phyloP scores from a whole-genome alignment of 2,797 vertebrate species.

The Thripadectes ignobilis region DNA sequence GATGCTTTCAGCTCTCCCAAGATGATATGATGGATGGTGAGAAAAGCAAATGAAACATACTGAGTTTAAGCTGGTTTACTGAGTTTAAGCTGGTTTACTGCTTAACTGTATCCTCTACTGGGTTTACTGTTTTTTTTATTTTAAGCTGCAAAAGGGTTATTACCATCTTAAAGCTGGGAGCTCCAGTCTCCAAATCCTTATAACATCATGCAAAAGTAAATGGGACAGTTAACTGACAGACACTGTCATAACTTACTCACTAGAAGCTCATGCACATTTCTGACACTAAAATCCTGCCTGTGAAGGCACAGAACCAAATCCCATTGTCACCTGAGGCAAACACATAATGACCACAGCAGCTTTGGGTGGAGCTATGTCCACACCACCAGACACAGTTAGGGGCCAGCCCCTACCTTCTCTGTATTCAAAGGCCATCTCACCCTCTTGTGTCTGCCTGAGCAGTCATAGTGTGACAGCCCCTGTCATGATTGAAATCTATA shows the following conservation, averaged over 20 bases:
- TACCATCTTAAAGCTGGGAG: slow-evolving; percentile 42
- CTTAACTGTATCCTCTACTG: slow-evolving; percentile 58
- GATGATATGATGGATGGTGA: slow-evolving; percentile 35
- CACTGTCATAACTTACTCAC: neutral
- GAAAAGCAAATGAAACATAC: slow-evolving; percentile 53
- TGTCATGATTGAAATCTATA: neutral
- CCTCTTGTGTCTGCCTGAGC: neutral
- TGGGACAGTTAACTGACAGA: slow-evolving; percentile 52
- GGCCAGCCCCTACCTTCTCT: neutral
- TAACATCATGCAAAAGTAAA: slow-evolving; percentile 33
- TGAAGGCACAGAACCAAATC: neutral
- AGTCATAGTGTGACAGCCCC: neutral
- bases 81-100: slow-evolving; percentile 60
- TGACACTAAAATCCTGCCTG: slow-evolving; percentile 15
- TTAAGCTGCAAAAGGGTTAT: slow-evolving; percentile 63
- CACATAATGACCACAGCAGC: neutral
- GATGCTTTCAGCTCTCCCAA: slow-evolving; percentile 31
- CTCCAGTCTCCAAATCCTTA: slow-evolving; percentile 38
- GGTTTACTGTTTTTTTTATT: slow-evolving; percentile 43
- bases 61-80: slow-evolving; percentile 64
- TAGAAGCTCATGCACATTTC: neutral
- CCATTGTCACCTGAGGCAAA: neutral
- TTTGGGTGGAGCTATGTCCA: neutral
- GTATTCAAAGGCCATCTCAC: neutral
- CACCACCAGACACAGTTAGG: neutral